phyloP scores from a whole-genome alignment of 2,797 vertebrate species.

The Chiropotes sagulatus region DNA sequence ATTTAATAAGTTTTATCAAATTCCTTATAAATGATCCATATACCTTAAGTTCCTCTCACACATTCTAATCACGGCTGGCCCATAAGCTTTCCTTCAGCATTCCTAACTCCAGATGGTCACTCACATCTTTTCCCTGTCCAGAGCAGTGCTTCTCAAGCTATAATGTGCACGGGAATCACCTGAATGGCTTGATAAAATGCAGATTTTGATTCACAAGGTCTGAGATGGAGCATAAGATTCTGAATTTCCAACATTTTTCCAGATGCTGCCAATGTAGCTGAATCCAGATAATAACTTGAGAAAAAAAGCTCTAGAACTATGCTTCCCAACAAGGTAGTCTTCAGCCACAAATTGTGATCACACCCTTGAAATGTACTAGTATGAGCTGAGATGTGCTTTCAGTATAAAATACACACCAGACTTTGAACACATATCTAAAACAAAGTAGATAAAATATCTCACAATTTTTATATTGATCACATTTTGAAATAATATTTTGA shows the following conservation, averaged over 20 bases:
- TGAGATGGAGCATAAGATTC: background rate
- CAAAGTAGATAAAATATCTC: background rate
- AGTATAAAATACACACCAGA: background rate
- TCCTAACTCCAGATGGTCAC: background rate
- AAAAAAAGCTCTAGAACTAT: background rate
- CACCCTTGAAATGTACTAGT: background rate
- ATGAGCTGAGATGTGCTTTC: background rate
- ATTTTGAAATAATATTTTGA: conserved; percentile 25
- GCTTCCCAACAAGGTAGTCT: background rate
- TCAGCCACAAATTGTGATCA: no score
- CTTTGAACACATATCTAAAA: conserved; percentile 22
- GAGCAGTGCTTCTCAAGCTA: background rate
- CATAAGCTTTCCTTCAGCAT: background rate
- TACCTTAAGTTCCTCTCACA: background rate
- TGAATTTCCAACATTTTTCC: background rate
- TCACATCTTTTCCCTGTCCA: background rate
- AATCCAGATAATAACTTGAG: background rate
- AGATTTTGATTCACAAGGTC: background rate
- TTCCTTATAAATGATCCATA: background rate
- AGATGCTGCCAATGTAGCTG: background rate
- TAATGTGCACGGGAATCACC: background rate
- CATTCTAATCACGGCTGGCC: background rate
- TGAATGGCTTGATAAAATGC: background rate
- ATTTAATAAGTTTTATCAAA: background rate
- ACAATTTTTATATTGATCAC: background rate